Percentiles rank a stretch among this genome's conserved stretches.
phyloP scores from a whole-genome alignment of 2,888 invertebrate species.

The Idaea biselata region DNA sequence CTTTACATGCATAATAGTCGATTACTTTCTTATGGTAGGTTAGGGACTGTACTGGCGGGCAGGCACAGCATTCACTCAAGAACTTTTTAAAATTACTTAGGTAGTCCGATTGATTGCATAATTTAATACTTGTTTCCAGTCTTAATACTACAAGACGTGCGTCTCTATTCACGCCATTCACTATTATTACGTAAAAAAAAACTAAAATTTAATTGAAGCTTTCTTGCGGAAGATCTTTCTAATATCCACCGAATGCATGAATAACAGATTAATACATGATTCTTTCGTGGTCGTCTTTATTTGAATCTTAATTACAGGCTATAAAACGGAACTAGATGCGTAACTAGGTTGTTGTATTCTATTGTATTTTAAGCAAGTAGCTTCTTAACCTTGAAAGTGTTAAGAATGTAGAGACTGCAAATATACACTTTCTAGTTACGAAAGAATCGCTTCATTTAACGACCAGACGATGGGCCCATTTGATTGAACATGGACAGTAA shows the following conservation, averaged over 20 bases:
- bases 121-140: slow-evolving; percentile 31
- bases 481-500: slow-evolving; percentile 49
- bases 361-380: slow-evolving; percentile 18
- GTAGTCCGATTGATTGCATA: slow-evolving; percentile 37
- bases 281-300: slow-evolving; percentile 17
- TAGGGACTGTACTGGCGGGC: slow-evolving; percentile 23
- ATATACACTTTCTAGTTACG: slow-evolving; percentile 69
- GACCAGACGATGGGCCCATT: slow-evolving; percentile 56
- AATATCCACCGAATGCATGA: slow-evolving; percentile 31
- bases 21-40: slow-evolving; percentile 34
- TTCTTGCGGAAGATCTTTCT: slow-evolving; percentile 41
- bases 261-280: slow-evolving; percentile 20
- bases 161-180: slow-evolving; percentile 43
- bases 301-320: slow-evolving; percentile 8
- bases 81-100: background rate
- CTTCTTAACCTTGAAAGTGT: slow-evolving; percentile 19
- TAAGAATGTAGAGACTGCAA: slow-evolving; percentile 39
- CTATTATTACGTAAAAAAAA: slow-evolving; percentile 44
- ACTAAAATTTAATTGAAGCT: slow-evolving; percentile 37
- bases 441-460: slow-evolving; percentile 66
- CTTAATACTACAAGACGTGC: slow-evolving; percentile 20
- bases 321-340: background rate
- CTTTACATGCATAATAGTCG: slow-evolving; percentile 33
- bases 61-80: slow-evolving; percentile 14
- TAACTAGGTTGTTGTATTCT: background rate